These are phyloP conservation scores for Lobophora halterata DNA, from an alignment of 2,888 invertebrate species.

Conservation along the genomic window DNA sequence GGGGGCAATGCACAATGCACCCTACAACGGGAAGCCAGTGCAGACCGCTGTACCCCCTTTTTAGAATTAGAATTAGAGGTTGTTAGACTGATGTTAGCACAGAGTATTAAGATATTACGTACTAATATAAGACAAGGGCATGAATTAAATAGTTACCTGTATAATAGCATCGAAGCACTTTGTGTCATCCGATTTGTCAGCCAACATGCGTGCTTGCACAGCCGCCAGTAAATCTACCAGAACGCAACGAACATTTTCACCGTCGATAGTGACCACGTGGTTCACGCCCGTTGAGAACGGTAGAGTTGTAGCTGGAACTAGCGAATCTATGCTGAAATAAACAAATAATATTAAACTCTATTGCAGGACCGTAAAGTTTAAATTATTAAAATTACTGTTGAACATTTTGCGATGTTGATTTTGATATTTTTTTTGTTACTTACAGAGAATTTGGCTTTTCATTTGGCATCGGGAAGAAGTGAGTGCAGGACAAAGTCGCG, in stretches of 20 bases:
- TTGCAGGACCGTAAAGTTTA: not conserved
- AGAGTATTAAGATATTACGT: too few relatives aligned
- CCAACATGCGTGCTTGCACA: slow-evolving; percentile 84
- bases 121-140: too few relatives aligned
- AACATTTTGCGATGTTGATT: too few relatives aligned
- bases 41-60: too few relatives aligned
- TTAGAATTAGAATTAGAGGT: too few relatives aligned
- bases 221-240: slow-evolving; percentile 82
- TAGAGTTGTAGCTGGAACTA: slow-evolving; percentile 76
- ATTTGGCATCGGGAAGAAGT: slow-evolving; percentile 85
- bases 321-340: slow-evolving; percentile 76
- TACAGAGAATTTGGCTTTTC: slow-evolving; percentile 81
- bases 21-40: too few relatives aligned
- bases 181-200: slow-evolving; percentile 88
- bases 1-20: too few relatives aligned
- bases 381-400: slow-evolving; percentile 1
- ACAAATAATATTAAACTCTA: slow-evolving; percentile 8
- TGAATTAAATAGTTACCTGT: slow-evolving; percentile 49
- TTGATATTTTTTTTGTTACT: slow-evolving; percentile 59
- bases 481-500: slow-evolving; percentile 82
- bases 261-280: slow-evolving; percentile 79
- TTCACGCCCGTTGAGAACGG: slow-evolving; percentile 70
- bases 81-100: too few relatives aligned
- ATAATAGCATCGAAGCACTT: slow-evolving; percentile 83
- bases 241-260: slow-evolving; percentile 84